Percentiles rank a stretch among this genome's conserved stretches.
Evolutionary conservation across 2,888 invertebrate species (phyloP).

Genomic region (Augochlorella aurata): DNA sequence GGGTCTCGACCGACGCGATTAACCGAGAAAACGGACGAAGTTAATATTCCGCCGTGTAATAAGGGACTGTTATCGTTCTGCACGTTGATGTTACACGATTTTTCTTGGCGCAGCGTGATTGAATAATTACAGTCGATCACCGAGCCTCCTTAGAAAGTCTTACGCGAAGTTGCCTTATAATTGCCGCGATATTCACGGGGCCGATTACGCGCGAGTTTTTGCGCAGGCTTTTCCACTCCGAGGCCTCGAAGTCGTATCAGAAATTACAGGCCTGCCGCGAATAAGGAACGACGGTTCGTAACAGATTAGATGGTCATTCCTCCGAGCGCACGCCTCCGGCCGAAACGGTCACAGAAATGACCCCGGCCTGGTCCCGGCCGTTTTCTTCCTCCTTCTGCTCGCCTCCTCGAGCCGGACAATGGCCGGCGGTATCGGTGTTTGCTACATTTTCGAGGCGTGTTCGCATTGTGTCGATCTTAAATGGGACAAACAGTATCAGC

Average conservation of each 20-base stretch:
- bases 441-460: slow-evolving; percentile 59
- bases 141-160: slow-evolving; percentile 3
- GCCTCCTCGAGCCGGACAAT: slow-evolving; percentile 40
- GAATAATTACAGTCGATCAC: slow-evolving; percentile 29
- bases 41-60: background rate
- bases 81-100: slow-evolving; percentile 7
- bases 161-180: background rate
- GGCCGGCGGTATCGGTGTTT: slow-evolving; percentile 55
- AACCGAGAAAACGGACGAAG: slow-evolving; percentile 7
- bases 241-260: background rate
- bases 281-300: slow-evolving; percentile 3
- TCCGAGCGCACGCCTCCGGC: slow-evolving; percentile 48
- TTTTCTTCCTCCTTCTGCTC: slow-evolving; percentile 15
- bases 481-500: slow-evolving; percentile 66
- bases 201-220: background rate
- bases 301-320: slow-evolving; percentile 43
- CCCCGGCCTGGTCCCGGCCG: slow-evolving; percentile 4
- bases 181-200: background rate
- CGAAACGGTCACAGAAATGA: slow-evolving; percentile 29
- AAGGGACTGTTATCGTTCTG: background rate
- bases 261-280: background rate
- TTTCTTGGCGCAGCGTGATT: background rate
- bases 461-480: slow-evolving; percentile 60
- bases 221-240: background rate
- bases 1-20: slow-evolving; percentile 17